Conservation (phyloP, 2,113 vertebrate species). For the Athene noctua region DNA sequence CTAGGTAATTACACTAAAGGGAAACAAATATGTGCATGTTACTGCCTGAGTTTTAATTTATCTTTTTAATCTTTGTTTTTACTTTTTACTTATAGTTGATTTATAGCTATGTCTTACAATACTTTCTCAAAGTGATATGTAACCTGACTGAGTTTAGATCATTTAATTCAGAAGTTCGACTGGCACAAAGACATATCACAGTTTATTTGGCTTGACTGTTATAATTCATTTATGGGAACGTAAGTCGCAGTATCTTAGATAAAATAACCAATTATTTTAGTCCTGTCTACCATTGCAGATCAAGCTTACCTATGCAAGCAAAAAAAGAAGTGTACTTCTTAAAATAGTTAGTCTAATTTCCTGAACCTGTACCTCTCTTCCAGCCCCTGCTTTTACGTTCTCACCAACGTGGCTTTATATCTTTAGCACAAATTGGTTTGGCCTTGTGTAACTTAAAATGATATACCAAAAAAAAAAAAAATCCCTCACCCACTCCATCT, state of each 20-base stretch:
- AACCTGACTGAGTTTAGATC: background rate
- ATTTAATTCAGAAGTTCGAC: background rate
- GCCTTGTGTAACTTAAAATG: background rate
- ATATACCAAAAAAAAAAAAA: background rate
- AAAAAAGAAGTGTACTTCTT: background rate
- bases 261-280: background rate
- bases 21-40: slow-evolving; percentile 9
- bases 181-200: background rate
- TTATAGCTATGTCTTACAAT: background rate
- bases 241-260: background rate
- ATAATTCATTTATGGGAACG: background rate
- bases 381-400: background rate
- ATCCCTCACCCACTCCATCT: background rate
- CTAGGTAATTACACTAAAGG: background rate
- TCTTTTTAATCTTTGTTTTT: background rate
- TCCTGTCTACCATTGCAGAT: background rate
- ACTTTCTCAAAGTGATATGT: slow-evolving; percentile 19
- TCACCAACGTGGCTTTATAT: background rate
- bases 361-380: background rate
- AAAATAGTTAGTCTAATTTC: background rate
- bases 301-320: background rate
- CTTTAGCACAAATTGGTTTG: background rate
- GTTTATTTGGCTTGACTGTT: background rate
- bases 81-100: background rate
- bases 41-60: background rate